These are phyloP conservation scores for Hemicrepidius hirtus DNA, from an alignment of 2,888 invertebrate species.

Conservation along the genomic window DNA sequence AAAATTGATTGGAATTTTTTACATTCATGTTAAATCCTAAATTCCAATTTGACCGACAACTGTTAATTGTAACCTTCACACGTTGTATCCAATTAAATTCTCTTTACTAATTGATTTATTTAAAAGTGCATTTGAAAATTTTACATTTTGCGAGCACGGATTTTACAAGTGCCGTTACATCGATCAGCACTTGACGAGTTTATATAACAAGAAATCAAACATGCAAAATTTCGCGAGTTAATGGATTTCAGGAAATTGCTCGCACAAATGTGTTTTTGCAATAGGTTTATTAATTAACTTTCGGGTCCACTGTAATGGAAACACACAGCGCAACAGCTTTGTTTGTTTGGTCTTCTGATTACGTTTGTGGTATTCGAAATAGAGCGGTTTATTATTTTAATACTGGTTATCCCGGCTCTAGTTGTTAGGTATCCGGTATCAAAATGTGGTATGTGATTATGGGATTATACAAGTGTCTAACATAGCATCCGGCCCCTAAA, in stretches of 20 bases:
- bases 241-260: neutral
- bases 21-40: no score
- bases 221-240: constrained; percentile 1
- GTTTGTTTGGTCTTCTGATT: constrained; percentile 17
- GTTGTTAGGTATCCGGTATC: constrained; percentile 36
- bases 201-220: no score
- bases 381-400: constrained; percentile 32
- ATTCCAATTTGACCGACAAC: no score
- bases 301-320: constrained; percentile 7
- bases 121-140: no score
- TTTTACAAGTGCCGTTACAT: no score
- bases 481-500: constrained; percentile 33
- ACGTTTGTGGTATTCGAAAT: constrained; percentile 6
- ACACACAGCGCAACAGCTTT: neutral
- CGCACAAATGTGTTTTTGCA: constrained; percentile 9
- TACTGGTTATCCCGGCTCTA: constrained; percentile 26
- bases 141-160: no score
- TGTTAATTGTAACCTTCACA: no score
- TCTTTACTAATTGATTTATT: no score
- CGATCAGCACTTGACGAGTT: no score
- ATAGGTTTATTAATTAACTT: constrained; percentile 19
- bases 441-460: constrained; percentile 43
- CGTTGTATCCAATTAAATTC: no score
- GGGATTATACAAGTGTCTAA: constrained; percentile 48
- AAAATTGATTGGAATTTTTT: no score